Percentiles rank a stretch among this genome's conserved stretches.
phyloP scores from a whole-genome alignment of 2,113 vertebrate species.

The Neogale vison region DNA sequence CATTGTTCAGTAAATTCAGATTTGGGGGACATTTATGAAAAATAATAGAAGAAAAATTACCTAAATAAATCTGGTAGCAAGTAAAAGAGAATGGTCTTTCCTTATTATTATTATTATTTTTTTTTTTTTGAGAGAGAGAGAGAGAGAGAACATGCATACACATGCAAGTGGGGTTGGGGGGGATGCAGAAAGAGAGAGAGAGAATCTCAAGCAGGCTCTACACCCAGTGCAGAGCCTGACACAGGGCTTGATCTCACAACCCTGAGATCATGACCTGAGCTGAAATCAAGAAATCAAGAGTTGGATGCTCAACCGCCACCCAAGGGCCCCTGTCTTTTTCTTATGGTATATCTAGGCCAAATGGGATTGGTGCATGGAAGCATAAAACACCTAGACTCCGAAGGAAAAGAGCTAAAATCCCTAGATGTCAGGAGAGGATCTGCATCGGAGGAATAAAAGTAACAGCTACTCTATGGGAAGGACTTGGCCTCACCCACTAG shows the following conservation, averaged over 20 bases:
- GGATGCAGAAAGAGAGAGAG: neutral
- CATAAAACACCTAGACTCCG: neutral
- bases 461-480: neutral
- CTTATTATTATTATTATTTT: neutral
- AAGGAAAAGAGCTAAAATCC: neutral
- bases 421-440: neutral
- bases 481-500: no score
- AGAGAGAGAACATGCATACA: neutral
- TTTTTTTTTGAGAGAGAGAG: neutral
- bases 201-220: neutral
- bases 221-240: neutral
- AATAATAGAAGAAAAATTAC: neutral
- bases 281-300: neutral
- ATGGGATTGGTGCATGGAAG: neutral
- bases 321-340: neutral
- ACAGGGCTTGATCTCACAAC: neutral
- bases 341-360: no score
- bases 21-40: neutral
- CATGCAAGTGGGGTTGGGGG: fast-evolving
- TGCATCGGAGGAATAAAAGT: neutral
- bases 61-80: constrained; percentile 59
- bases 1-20: neutral
- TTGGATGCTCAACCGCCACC: neutral
- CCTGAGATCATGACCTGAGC: neutral
- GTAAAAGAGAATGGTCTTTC: neutral